Evolutionary conservation across 2,113 vertebrate species (phyloP).

Genomic region (Erpornis zantholeuca): DNA sequence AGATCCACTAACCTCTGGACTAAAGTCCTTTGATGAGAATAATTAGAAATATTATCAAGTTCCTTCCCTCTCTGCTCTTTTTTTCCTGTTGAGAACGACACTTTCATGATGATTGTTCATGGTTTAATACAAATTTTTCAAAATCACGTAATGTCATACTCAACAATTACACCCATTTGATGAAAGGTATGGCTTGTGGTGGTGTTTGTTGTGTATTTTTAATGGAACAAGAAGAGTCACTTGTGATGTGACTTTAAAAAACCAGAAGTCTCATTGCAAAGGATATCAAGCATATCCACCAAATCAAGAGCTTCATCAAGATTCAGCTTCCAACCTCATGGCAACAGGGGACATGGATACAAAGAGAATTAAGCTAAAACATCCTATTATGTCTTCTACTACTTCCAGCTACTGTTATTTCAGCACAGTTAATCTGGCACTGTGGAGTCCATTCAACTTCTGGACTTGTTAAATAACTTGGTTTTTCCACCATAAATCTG

Average conservation of each 20-base stretch:
- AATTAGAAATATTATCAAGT: not conserved
- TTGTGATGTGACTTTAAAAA: not conserved
- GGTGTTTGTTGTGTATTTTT: not conserved
- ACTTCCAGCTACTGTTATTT: not conserved
- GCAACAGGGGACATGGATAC: not conserved
- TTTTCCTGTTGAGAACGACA: not conserved
- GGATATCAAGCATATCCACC: not conserved
- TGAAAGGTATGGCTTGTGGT: not conserved
- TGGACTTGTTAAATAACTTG: not conserved
- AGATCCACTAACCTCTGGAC: not conserved
- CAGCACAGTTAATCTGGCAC: not conserved
- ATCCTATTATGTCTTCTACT: not conserved
- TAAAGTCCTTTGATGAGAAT: not conserved
- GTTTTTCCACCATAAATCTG: not conserved
- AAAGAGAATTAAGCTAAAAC: not conserved
- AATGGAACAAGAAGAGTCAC: not conserved
- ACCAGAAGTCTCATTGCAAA: not conserved
- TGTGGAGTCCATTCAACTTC: not conserved
- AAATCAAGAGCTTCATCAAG: not conserved
- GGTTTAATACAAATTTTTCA: not conserved
- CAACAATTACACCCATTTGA: not conserved
- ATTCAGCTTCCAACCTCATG: not conserved
- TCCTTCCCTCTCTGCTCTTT: not conserved
- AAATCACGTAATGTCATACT: not conserved
- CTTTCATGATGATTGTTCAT: not conserved